Evolutionary conservation across 2,888 invertebrate species (phyloP).

Genomic region (Copidosoma aretas): DNA sequence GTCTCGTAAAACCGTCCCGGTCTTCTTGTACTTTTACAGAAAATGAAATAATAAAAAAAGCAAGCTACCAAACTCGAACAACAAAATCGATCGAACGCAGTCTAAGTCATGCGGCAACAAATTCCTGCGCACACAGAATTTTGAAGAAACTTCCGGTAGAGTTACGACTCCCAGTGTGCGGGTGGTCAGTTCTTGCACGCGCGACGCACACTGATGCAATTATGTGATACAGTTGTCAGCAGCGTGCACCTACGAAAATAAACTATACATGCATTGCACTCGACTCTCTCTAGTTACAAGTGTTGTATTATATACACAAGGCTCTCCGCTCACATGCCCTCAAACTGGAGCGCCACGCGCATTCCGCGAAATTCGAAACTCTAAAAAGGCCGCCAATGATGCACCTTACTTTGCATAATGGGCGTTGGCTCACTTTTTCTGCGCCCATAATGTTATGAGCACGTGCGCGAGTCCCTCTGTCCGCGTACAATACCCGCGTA

Average conservation of each 20-base stretch:
- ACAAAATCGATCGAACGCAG: not conserved
- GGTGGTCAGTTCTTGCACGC: too few relatives aligned
- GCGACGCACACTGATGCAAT: too few relatives aligned
- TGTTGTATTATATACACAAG: too few relatives aligned
- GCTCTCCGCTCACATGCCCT: conserved; percentile 14
- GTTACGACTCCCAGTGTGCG: conserved; percentile 25
- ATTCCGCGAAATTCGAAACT: conserved; percentile 34
- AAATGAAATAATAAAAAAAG: not conserved
- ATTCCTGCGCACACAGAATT: conserved; percentile 15
- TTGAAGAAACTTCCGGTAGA: conserved; percentile 11
- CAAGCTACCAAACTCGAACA: not conserved
- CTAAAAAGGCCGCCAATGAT: conserved; percentile 38
- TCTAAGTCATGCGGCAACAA: conserved; percentile 7
- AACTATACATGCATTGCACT: too few relatives aligned
- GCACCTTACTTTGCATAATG: conserved; percentile 38
- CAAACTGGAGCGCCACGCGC: conserved; percentile 26
- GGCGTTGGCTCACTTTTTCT: not conserved
- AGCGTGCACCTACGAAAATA: too few relatives aligned
- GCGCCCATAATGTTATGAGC: not conserved
- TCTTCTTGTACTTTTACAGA: too few relatives aligned
- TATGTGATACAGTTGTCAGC: too few relatives aligned
- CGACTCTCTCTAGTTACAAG: too few relatives aligned
- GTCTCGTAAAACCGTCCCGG: too few relatives aligned
- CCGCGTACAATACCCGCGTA: not conserved
- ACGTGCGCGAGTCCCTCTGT: too few relatives aligned